Evolutionary conservation across 2,797 vertebrate species (phyloP).

Genomic region (Aphelocoma californica): DNA sequence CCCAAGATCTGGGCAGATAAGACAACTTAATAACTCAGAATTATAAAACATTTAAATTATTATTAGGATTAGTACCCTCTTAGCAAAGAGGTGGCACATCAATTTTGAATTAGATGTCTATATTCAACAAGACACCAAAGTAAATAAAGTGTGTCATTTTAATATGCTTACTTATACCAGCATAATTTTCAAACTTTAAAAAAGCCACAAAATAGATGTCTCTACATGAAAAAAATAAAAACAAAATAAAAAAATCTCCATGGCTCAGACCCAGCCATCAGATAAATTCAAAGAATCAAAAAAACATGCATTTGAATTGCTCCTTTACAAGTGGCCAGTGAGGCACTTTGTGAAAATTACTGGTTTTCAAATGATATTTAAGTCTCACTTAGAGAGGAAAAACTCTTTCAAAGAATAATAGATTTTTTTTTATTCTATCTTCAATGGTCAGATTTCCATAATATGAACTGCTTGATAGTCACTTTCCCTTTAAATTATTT

Average conservation of each 20-base stretch:
- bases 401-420: constrained; percentile 75
- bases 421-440: constrained; percentile 65
- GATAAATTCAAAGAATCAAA: constrained; percentile 51
- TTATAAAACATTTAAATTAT: neutral
- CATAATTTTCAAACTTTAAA: neutral
- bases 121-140: neutral
- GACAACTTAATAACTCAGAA: neutral
- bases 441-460: constrained; percentile 78
- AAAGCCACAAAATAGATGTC: neutral
- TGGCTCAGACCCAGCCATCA: constrained; percentile 11
- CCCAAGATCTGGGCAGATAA: neutral
- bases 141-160: neutral
- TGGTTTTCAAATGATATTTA: constrained; percentile 68
- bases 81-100: neutral
- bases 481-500: constrained; percentile 80
- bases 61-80: neutral
- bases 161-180: neutral
- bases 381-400: constrained; percentile 63
- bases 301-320: constrained; percentile 44
- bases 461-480: constrained; percentile 77
- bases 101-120: neutral
- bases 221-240: constrained; percentile 34
- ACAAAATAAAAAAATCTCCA: constrained; percentile 26
- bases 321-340: constrained; percentile 33
- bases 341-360: constrained; percentile 66